Conservation (phyloP, 2,888 invertebrate species). For the Drosophila ustulata region DNA sequence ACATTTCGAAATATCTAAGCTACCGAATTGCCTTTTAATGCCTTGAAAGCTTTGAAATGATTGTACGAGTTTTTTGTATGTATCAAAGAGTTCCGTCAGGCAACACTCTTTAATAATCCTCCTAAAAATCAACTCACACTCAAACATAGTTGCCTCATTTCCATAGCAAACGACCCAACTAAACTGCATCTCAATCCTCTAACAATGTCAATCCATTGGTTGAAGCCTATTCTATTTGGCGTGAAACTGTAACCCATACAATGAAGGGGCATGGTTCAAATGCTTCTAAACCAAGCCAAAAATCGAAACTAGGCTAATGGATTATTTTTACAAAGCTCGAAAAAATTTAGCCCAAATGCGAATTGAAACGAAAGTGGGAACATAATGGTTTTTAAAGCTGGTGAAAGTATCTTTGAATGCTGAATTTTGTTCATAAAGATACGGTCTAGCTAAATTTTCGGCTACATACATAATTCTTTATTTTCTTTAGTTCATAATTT, state of each 20-base stretch:
- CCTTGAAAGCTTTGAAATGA: slow-evolving; percentile 36
- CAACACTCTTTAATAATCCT: slow-evolving; percentile 4
- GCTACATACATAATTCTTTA: too few relatives aligned
- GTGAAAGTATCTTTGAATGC: not conserved
- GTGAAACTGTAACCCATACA: slow-evolving; percentile 23
- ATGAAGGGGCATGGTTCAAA: slow-evolving; percentile 6
- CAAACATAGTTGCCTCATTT: slow-evolving; percentile 43
- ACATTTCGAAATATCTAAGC: slow-evolving; percentile 64
- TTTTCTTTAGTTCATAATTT: too few relatives aligned
- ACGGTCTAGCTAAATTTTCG: too few relatives aligned
- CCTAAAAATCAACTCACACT: not conserved
- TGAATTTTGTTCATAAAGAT: not conserved
- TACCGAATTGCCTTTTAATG: slow-evolving; percentile 71
- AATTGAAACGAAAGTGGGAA: not conserved
- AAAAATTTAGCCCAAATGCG: slow-evolving; percentile 5
- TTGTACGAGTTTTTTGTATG: not conserved
- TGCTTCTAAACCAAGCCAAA: not conserved
- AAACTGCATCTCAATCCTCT: slow-evolving; percentile 40
- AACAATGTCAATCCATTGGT: slow-evolving; percentile 26
- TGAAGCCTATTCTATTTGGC: slow-evolving; percentile 43
- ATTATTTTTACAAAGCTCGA: not conserved
- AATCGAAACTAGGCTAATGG: slow-evolving; percentile 23
- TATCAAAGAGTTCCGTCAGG: slow-evolving; percentile 38
- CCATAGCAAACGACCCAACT: slow-evolving; percentile 40
- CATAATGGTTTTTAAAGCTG: not conserved